Base-by-base conservation (phyloP, 1,140 invertebrate species). In the Drosophila nigromelanica region DNA sequence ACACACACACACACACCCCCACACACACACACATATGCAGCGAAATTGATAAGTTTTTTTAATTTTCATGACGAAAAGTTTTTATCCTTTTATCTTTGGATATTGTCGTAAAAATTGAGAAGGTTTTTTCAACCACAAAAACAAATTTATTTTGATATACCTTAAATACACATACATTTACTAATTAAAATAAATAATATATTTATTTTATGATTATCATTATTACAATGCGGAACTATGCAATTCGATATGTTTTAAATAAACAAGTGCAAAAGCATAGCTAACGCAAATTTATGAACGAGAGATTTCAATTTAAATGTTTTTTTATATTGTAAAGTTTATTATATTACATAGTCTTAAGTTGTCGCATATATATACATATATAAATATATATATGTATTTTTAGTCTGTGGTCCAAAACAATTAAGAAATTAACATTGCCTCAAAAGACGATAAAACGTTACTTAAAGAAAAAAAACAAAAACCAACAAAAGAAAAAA, bases 341-440 rank as follows among this genome's bases (percentile, higher is more conserved):
- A 71, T 72, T 73, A 14, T 10, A 24, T 76, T 73, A 18, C 7
- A 24, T 82, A 82, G 45, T 64, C 66, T 18, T 73, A 75, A 83
- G 76, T 72, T 78, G 51, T 40, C 39, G 42, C 33, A 62, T 59
- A 67, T 33, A 54, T 62, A 50, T 50, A 30, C 18, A 18, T 6
- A 33, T 33, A 27, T 15, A 50, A 15, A 14, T 51, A 35, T 33
- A 50, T 54, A 45, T 35, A n/a, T 39, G 42, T 11, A n/a, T 33
- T 40, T 68, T 61, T 56, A 69, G 66, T 74, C 72, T 71, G 51
- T 71, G 66, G 66, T 71, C 52, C 61, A 80, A 73, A 62, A 43
- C 12, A 42, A 48, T 63, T 48, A 55, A 24, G 33, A 66, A 39
- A 48, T 18, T 11, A 68, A 59, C 64, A 61, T 76, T 77, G 73